Base-by-base conservation (phyloP, 1,140 invertebrate genomes). In the Pectinophora gossypiella region DNA sequence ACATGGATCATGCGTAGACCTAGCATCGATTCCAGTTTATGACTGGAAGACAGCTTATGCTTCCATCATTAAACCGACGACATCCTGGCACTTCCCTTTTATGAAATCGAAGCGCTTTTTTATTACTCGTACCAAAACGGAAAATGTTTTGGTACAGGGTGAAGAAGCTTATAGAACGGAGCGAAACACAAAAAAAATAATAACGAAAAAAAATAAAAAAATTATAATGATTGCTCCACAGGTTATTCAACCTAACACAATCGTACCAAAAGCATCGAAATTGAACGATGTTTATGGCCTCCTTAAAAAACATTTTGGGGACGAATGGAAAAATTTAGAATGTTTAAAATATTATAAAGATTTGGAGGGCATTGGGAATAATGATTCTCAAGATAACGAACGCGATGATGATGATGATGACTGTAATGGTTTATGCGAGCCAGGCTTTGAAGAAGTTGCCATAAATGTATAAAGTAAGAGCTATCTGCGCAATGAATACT, bases 201-300 rank as follows among this genome's bases (percentile, higher is more conserved):
- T 53, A 10, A 53, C 51, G 18, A 53, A 53, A 23, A 53, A 53
- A 45, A 51, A 50, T 16, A 52, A 52, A 32, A 47, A 46, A 53
- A 16, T 23, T 19, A 47, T 13, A 5, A 47, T 47, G 45, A 13
- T 47, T 5, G 5, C n/a, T 47, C 45, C 45, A 2, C 3, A 47
- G 2, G 10, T 47, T 3, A 47, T 47, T 13, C 45, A n/a, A 15
- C 10, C 45, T 15, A 47, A 47, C 13, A 3, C 12, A 4, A 23
- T 47, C n/a, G 5, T 7, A 3, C 19, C 21, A 22, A 47, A 23
- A 9, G 13, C 21, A 47, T 19, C 45, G 3, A 47, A 47, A 23
- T 6, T 47, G 7, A 6, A 22, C 7, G 45, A 47, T 23, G 45
- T 47, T 23, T 3, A 3, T 15, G 22, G 13, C 5, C 45, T 47